These are phyloP conservation scores for Platerodrilus igneus DNA, from an alignment of 2,888 invertebrate genomes.

Conservation along the genomic window DNA sequence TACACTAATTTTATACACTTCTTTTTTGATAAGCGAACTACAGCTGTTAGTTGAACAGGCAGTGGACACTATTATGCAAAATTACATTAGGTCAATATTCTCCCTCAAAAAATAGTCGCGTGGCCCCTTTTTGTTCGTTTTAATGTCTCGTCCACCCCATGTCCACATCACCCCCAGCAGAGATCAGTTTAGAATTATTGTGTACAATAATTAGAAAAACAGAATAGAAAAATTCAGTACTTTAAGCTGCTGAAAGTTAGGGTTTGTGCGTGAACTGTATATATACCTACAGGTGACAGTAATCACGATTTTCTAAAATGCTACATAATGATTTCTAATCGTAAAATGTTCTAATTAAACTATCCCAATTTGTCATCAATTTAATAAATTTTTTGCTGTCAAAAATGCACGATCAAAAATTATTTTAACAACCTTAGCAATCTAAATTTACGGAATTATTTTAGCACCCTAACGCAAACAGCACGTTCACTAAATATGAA, in stretches of 20 bases:
- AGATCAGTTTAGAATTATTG: no score
- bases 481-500: constrained; percentile 23
- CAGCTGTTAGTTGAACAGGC: constrained; percentile 32
- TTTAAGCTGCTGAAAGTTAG: no score
- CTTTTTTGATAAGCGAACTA: constrained; percentile 25
- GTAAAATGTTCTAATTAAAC: no score
- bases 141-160: constrained; percentile 42
- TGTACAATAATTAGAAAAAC: no score
- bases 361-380: no score
- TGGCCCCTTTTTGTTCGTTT: constrained; percentile 48
- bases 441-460: constrained; percentile 5
- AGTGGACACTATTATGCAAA: constrained; percentile 43
- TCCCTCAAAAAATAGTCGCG: constrained; percentile 44
- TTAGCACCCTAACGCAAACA: constrained; percentile 11
- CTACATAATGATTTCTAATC: no score
- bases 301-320: no score
- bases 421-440: no score
- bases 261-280: no score
- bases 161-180: constrained; percentile 40
- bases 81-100: constrained; percentile 38
- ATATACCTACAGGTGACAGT: no score
- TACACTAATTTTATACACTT: constrained; percentile 35
- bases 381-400: constrained; percentile 1
- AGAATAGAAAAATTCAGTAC: no score
- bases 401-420: constrained; percentile 11